These are phyloP conservation scores for Syndactyla subalaris DNA, from an alignment of 2,797 vertebrate species.

Conservation along the genomic window DNA sequence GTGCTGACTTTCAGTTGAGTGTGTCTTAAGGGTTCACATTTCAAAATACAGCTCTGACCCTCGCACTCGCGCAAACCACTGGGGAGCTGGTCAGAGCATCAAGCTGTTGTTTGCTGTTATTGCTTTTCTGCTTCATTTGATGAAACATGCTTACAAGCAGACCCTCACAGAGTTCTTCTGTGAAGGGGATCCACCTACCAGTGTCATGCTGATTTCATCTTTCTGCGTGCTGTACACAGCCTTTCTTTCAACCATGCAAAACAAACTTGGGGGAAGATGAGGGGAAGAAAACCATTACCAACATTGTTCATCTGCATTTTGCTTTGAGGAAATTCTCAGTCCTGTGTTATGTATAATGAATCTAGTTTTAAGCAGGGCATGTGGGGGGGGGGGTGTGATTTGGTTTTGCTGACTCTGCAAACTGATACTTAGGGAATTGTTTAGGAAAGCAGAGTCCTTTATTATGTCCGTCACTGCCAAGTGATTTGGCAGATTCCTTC, in stretches of 20 bases:
- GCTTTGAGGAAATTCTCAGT: background rate
- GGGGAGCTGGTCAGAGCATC: background rate
- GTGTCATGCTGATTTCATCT: background rate
- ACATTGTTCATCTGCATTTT: background rate
- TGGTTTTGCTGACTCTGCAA: conserved; percentile 34
- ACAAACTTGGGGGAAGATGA: background rate
- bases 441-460: conserved; percentile 21
- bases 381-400: background rate
- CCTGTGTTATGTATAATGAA: background rate
- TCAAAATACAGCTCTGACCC: background rate
- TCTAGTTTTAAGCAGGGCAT: background rate
- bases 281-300: background rate
- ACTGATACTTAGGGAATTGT: conserved; percentile 28
- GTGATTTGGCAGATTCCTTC: conserved; percentile 44
- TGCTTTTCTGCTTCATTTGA: background rate
- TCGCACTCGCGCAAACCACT: background rate
- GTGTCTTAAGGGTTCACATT: fast-evolving
- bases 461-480: background rate
- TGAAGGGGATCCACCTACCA: background rate
- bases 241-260: background rate
- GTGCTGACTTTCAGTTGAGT: background rate
- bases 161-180: background rate
- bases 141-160: background rate
- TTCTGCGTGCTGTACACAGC: background rate
- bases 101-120: background rate